These are phyloP conservation scores for Anabacerthia variegaticeps DNA, from an alignment of 2,797 vertebrate genomes.

Conservation along the genomic window DNA sequence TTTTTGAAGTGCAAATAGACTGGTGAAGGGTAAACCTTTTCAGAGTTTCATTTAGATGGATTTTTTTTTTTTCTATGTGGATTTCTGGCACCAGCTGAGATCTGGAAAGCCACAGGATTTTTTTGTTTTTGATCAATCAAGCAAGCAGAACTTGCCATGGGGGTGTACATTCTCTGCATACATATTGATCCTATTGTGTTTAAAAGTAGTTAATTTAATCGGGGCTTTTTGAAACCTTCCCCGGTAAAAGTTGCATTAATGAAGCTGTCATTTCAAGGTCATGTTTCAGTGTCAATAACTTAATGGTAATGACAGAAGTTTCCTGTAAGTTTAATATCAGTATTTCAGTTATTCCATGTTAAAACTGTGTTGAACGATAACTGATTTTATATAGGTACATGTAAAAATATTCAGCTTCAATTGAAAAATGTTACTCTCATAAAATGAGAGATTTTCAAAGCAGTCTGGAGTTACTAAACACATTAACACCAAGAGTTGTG, in stretches of 20 bases:
- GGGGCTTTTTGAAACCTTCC: constrained; percentile 54
- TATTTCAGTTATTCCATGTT: not conserved
- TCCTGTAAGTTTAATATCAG: not conserved
- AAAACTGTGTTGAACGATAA: not conserved
- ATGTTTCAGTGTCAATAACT: constrained; percentile 67
- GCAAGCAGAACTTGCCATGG: constrained; percentile 74
- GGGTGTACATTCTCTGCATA: constrained; percentile 72
- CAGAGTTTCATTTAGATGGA: constrained; percentile 81
- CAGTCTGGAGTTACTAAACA: not conserved
- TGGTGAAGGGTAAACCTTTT: constrained; percentile 81
- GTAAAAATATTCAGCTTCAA: not conserved
- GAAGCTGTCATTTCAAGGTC: constrained; percentile 77
- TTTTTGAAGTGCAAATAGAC: constrained; percentile 85
- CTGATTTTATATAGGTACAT: not conserved
- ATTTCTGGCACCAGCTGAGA: constrained; percentile 80
- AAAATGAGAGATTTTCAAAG: not conserved
- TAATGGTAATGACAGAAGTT: constrained; percentile 46
- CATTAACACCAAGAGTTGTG: not conserved
- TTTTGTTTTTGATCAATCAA: constrained; percentile 82
- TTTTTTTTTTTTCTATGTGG: constrained; percentile 72
- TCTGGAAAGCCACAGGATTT: constrained; percentile 73
- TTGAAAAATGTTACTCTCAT: not conserved
- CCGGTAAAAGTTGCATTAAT: constrained; percentile 47
- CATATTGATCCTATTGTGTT: constrained; percentile 77
- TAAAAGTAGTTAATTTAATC: constrained; percentile 76